Percentiles rank a stretch among this genome's conserved stretches.
phyloP scores from a whole-genome alignment of 2,888 invertebrate genomes.

The Cremastinae sp. region DNA sequence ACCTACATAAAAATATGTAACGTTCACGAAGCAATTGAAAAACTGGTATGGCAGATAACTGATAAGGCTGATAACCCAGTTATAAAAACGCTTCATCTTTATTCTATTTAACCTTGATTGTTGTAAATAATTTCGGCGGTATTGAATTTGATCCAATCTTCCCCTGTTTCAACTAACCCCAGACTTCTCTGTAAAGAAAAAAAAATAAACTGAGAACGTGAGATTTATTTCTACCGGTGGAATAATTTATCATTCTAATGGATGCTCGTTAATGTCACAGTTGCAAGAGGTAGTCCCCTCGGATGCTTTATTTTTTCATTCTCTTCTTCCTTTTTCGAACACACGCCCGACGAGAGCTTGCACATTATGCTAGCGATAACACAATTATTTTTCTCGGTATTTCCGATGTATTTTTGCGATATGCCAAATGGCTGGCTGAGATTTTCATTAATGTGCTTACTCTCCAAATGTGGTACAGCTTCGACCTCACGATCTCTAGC shows the following conservation, averaged over 20 bases:
- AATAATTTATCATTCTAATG: constrained; percentile 65
- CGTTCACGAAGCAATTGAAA: too few species aligned
- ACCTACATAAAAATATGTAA: too few species aligned
- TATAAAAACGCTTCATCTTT: too few species aligned
- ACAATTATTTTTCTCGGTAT: constrained; percentile 44
- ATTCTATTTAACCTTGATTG: too few species aligned
- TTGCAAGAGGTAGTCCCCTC: constrained; percentile 25
- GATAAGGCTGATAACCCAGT: too few species aligned
- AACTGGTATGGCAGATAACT: too few species aligned
- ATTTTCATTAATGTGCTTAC: constrained; percentile 18
- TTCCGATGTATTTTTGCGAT: constrained; percentile 35
- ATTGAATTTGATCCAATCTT: too few species aligned
- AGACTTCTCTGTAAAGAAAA: constrained; percentile 36
- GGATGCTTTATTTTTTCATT: constrained; percentile 46
- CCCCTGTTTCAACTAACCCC: too few species aligned
- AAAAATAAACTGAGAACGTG: constrained; percentile 45
- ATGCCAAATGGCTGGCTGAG: constrained; percentile 3
- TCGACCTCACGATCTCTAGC: constrained; percentile 11
- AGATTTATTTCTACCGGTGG: constrained; percentile 60
- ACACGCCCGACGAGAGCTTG: constrained; percentile 13
- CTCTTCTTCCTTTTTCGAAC: too few species aligned
- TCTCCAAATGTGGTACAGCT: background rate
- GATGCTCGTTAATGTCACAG: constrained; percentile 61
- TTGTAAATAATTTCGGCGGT: too few species aligned
- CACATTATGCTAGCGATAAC: constrained; percentile 38